Evolutionary conservation across 2,113 vertebrate species (phyloP).

Genomic region (Beaufortia kweichowensis): DNA sequence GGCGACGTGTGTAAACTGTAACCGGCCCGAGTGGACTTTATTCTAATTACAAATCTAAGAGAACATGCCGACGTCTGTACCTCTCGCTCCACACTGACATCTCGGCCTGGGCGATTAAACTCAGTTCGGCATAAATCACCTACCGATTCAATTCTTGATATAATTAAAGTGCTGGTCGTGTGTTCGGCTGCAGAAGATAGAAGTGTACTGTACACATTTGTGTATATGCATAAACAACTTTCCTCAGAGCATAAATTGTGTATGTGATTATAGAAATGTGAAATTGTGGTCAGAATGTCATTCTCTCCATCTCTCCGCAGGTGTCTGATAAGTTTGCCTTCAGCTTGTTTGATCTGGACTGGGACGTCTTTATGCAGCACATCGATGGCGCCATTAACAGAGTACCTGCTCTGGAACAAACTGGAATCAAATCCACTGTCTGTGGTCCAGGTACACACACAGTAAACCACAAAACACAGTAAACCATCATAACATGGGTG

Average conservation of each 20-base stretch:
- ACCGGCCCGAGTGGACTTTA: background rate
- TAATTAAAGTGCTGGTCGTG: too few relatives aligned
- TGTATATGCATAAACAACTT: too few relatives aligned
- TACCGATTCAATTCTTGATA: too few relatives aligned
- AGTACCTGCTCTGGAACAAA: constrained; percentile 86
- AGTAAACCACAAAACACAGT: constrained; percentile 38
- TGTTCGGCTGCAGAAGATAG: too few relatives aligned
- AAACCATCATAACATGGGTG: too few relatives aligned
- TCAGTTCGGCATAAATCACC: too few relatives aligned
- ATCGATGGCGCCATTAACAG: constrained; percentile 90
- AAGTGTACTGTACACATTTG: too few relatives aligned
- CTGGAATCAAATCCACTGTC: constrained; percentile 93
- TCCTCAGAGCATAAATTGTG: too few relatives aligned
- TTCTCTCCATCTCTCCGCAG: constrained; percentile 62
- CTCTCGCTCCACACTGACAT: too few relatives aligned
- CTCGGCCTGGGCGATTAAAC: too few relatives aligned
- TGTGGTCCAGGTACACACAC: constrained; percentile 87
- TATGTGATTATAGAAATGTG: too few relatives aligned
- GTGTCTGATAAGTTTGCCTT: constrained; percentile 92
- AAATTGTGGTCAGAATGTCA: background rate
- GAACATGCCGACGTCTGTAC: background rate
- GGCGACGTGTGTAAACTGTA: background rate
- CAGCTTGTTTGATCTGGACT: constrained; percentile 94
- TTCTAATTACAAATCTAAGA: constrained; percentile 6
- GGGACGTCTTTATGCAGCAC: constrained; percentile 93